phyloP scores from a whole-genome alignment of 53 echinoderm and acorn worm species.

The Holothuria leucospilota region DNA sequence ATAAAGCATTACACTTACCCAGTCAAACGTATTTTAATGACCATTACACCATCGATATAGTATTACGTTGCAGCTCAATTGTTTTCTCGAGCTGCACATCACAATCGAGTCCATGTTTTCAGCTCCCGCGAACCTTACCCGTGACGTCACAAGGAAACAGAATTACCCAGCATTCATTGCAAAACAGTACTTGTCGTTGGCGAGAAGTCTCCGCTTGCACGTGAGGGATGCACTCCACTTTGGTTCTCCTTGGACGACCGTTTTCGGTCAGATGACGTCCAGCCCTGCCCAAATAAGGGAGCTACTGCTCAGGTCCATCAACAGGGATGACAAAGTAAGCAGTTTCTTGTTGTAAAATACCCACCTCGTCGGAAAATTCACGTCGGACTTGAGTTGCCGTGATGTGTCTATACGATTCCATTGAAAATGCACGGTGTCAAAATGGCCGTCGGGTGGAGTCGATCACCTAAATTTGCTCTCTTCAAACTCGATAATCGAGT shows the following conservation, averaged over 20 bases:
- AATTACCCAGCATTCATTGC: constrained; percentile 20
- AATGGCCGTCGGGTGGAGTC: constrained; percentile 57
- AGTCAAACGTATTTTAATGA: too few relatives aligned
- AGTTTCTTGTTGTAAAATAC: constrained; percentile 14
- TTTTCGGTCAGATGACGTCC: constrained; percentile 99
- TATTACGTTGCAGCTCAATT: too few relatives aligned
- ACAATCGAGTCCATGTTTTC: too few relatives aligned
- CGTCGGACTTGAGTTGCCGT: too few relatives aligned
- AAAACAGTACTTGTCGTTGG: constrained; percentile 1
- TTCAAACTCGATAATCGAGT: not conserved
- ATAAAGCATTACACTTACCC: too few relatives aligned
- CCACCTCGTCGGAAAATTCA: not conserved
- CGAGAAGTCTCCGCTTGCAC: constrained; percentile 47
- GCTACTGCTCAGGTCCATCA: constrained; percentile 98
- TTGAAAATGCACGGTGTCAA: constrained; percentile 50
- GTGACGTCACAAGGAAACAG: constrained; percentile 47
- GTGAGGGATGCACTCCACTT: constrained; percentile 77
- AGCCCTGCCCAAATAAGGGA: constrained; percentile 99
- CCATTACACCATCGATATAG: too few relatives aligned
- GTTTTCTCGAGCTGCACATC: too few relatives aligned
- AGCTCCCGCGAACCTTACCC: too few relatives aligned
- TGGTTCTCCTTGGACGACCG: constrained; percentile 90
- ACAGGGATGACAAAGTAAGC: constrained; percentile 99
- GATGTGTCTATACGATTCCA: constrained; percentile 3
- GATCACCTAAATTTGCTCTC: constrained; percentile 33